These are phyloP conservation scores for Bombus picipes DNA, from an alignment of 1,140 invertebrate genomes.

Conservation along the genomic window DNA sequence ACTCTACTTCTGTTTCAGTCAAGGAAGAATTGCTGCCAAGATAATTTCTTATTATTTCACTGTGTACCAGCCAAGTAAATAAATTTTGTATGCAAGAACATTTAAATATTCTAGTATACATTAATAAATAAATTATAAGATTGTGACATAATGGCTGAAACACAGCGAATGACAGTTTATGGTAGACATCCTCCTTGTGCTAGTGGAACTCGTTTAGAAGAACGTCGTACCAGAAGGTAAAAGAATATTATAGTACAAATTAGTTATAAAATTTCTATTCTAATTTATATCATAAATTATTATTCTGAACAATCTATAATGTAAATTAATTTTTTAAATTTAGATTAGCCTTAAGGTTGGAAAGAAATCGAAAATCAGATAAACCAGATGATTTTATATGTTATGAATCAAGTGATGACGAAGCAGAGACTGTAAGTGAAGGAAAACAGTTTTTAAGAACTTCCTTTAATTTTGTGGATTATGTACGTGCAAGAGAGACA, in stretches of 20 bases:
- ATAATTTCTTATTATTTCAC: slow-evolving; percentile 41
- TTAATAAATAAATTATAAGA: slow-evolving; percentile 37
- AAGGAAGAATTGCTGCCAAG: slow-evolving; percentile 39
- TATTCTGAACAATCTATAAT: neutral
- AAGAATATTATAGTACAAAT: neutral
- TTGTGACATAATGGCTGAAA: slow-evolving; percentile 80
- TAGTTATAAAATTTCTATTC: neutral
- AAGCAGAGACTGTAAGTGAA: slow-evolving; percentile 88
- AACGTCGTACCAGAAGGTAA: slow-evolving; percentile 87
- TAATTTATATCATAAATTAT: slow-evolving; percentile 12
- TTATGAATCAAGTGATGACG: slow-evolving; percentile 93
- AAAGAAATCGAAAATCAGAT: slow-evolving; percentile 89
- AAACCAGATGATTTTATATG: slow-evolving; percentile 95
- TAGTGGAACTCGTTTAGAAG: slow-evolving; percentile 87
- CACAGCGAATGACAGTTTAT: slow-evolving; percentile 83
- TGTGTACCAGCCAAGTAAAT: slow-evolving; percentile 12
- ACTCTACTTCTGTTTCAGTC: slow-evolving; percentile 34
- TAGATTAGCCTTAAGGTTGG: slow-evolving; percentile 82
- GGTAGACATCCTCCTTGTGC: slow-evolving; percentile 90
- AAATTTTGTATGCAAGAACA: slow-evolving; percentile 7
- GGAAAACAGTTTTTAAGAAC: slow-evolving; percentile 89
- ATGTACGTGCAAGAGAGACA: slow-evolving; percentile 89
- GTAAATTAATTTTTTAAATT: slow-evolving; percentile 31
- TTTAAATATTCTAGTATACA: neutral
- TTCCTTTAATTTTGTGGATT: slow-evolving; percentile 94